These are phyloP conservation scores for Diploscapter pachys DNA, from an alignment of 1,140 invertebrate species.

Conservation along the genomic window DNA sequence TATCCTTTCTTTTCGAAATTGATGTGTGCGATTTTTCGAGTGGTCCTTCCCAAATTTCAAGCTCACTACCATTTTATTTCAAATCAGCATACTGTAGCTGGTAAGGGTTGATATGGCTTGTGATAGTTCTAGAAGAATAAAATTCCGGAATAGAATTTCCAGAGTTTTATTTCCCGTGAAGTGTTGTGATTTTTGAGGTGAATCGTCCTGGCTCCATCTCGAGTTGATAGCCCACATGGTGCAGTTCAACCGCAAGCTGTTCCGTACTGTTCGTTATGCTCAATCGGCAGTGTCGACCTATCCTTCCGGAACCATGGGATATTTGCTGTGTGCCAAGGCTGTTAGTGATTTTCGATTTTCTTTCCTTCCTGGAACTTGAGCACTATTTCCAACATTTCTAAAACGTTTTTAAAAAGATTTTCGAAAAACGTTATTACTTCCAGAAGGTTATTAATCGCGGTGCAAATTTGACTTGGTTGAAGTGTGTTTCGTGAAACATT, in stretches of 20 bases:
- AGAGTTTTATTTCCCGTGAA: neutral
- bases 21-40: neutral
- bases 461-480: neutral
- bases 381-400: constrained; percentile 12
- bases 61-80: neutral
- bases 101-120: neutral
- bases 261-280: constrained; percentile 75
- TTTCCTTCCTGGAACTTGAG: constrained; percentile 7
- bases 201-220: constrained; percentile 81
- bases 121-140: neutral
- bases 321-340: constrained; percentile 73
- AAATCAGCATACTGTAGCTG: constrained; percentile 2
- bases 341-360: constrained; percentile 13
- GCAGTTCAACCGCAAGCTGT: constrained; percentile 72
- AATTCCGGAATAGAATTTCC: too few relatives aligned
- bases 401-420: constrained; percentile 10
- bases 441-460: neutral
- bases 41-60: neutral
- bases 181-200: constrained; percentile 64
- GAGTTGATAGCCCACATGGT: constrained; percentile 75
- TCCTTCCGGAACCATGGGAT: constrained; percentile 90
- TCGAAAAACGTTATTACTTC: neutral
- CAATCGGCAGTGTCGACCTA: constrained; percentile 84
- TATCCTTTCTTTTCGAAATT: neutral
- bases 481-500: constrained; percentile 31